phyloP scores from a whole-genome alignment of 1,140 invertebrate genomes.

The Drosophila equinoxialis region DNA sequence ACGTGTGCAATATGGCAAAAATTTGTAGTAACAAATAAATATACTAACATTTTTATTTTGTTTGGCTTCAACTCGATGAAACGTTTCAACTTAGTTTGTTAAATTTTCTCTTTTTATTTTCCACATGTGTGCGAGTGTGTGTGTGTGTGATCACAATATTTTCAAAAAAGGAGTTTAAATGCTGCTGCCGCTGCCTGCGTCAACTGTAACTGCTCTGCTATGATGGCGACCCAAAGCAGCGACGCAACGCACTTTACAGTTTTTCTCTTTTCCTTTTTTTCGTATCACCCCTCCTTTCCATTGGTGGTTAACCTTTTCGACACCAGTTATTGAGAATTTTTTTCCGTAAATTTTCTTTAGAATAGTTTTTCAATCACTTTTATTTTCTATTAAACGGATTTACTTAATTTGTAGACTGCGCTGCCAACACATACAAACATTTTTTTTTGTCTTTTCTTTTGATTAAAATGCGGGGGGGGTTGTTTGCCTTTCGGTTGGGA shows the following conservation, averaged over 20 bases:
- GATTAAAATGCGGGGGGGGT: constrained; percentile 74
- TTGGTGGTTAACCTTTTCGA: neutral
- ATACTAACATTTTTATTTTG: constrained; percentile 7
- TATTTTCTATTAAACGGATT: constrained; percentile 36
- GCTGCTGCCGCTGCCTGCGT: constrained; percentile 24
- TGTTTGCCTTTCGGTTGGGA: constrained; percentile 56
- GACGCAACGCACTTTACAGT: constrained; percentile 74
- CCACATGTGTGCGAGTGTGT: constrained; percentile 9
- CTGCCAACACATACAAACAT: constrained; percentile 74
- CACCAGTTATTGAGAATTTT: neutral
- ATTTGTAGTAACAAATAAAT: constrained; percentile 19
- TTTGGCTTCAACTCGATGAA: neutral
- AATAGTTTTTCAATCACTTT: constrained; percentile 16
- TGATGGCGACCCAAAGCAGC: constrained; percentile 75
- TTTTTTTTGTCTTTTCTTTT: constrained; percentile 54
- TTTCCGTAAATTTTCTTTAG: neutral
- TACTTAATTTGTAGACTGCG: constrained; percentile 68
- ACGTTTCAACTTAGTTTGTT: constrained; percentile 9
- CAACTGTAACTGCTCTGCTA: constrained; percentile 41
- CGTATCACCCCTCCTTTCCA: constrained; percentile 13
- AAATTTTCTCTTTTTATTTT: constrained; percentile 24
- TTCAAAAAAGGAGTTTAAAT: constrained; percentile 24
- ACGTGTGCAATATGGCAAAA: constrained; percentile 24
- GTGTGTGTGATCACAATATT: constrained; percentile 45
- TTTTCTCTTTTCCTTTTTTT: constrained; percentile 33